Evolutionary conservation across 1,140 invertebrate genomes (phyloP).

Genomic region (Calosoma granatense): DNA sequence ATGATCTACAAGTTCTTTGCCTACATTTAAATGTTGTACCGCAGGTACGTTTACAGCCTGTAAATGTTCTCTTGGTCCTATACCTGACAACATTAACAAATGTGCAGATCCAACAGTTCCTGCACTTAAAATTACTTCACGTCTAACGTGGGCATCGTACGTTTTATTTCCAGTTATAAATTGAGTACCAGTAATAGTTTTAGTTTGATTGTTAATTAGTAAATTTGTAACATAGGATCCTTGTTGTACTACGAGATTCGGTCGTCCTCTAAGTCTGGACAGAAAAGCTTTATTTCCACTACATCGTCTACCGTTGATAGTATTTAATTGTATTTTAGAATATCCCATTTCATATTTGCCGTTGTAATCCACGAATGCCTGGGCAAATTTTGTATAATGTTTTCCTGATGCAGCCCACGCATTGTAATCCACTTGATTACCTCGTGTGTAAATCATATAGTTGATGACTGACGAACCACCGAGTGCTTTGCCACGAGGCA

Average conservation of each 20-base stretch:
- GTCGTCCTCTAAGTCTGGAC: conserved; percentile 62
- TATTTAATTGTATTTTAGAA: conserved; percentile 75
- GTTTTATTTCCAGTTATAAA: conserved; percentile 50
- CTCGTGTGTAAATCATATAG: conserved; percentile 58
- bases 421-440: conserved; percentile 53
- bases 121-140: conserved; percentile 66
- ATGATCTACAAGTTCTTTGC: conserved; percentile 67
- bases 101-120: conserved; percentile 67
- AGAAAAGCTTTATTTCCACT: conserved; percentile 85
- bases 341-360: conserved; percentile 70
- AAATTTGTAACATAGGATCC: conserved; percentile 57
- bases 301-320: conserved; percentile 67
- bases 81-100: conserved; percentile 73
- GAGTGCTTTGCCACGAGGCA: conserved; percentile 35
- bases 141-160: conserved; percentile 51
- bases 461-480: conserved; percentile 53
- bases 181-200: conserved; percentile 54
- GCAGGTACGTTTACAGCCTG: conserved; percentile 48
- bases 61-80: conserved; percentile 64
- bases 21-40: conserved; percentile 58
- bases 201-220: conserved; percentile 52
- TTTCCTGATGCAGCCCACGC: conserved; percentile 54
- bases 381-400: no score
- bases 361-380: conserved; percentile 71
- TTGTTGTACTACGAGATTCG: no score